Percentiles rank a stretch among this genome's conserved stretches.
These are phyloP conservation scores for Scaptomyza parva DNA, from an alignment of 2,888 invertebrate genomes.

Conservation along the genomic window DNA sequence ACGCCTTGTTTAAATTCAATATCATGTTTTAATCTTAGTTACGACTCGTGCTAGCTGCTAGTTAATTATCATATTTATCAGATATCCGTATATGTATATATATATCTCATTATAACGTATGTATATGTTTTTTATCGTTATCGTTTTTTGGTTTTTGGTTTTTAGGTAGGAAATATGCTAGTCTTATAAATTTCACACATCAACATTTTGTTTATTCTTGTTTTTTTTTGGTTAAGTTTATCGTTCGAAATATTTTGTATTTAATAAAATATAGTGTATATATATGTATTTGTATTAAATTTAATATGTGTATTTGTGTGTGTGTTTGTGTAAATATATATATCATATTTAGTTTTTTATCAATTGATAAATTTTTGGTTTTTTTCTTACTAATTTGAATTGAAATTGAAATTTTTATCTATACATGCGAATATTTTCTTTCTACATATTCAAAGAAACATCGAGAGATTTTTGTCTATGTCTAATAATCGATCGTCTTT, in stretches of 20 bases:
- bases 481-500: too few species aligned
- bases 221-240: slow-evolving; percentile 42
- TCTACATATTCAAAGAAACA: slow-evolving; percentile 52
- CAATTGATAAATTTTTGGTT: background rate
- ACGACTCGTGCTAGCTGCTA: slow-evolving; percentile 64
- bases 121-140: slow-evolving; percentile 17
- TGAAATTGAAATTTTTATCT: slow-evolving; percentile 34
- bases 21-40: slow-evolving; percentile 40
- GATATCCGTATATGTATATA: slow-evolving; percentile 28
- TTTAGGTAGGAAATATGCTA: slow-evolving; percentile 83
- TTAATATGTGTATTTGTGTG: slow-evolving; percentile 39
- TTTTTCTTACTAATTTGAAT: slow-evolving; percentile 42
- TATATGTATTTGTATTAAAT: slow-evolving; percentile 27
- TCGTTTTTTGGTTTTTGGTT: slow-evolving; percentile 22
- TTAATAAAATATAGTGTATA: slow-evolving; percentile 68
- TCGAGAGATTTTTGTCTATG: slow-evolving; percentile 41
- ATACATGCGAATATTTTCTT: slow-evolving; percentile 22
- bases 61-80: slow-evolving; percentile 43
- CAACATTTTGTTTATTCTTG: slow-evolving; percentile 71
- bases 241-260: slow-evolving; percentile 63
- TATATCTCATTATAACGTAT: slow-evolving; percentile 60
- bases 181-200: slow-evolving; percentile 84
- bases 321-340: slow-evolving; percentile 51
- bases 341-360: slow-evolving; percentile 38
- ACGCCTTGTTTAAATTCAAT: slow-evolving; percentile 63